Base-by-base conservation (phyloP, 2,113 vertebrate species). In the Myrmecophaga tridactyla region DNA sequence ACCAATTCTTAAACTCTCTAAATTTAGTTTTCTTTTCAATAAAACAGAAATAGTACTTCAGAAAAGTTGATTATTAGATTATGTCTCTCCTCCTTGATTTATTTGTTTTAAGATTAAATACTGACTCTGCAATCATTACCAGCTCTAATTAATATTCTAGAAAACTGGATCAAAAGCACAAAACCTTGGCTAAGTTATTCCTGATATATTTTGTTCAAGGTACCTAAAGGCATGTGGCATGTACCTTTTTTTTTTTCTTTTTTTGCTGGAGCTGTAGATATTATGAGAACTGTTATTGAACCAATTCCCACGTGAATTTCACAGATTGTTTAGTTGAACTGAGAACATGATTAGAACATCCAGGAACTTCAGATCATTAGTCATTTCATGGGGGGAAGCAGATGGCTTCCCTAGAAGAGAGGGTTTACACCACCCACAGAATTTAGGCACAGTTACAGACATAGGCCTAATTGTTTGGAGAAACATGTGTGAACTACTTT, bases 361-460 rank as follows among this genome's bases (percentile, higher is more conserved):
- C 65, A 86, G 92, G 92, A 80, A 86, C 87, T 58, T 97, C 88
- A 88, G 92, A 93, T 95, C 96, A 93, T 95, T 96, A 95, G 83
- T 96, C 69, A 97, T 73, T 92, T 96, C 84, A 96, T 87, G 92
- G 90, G 63, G 78, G 89, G 53, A 34, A 98, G 62, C 65, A 96
- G 67, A 91, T 72, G 95, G 63, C 93, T 87, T 95, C 92, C 80
- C 86, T 88, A 94, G 67, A 73, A 87, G 76, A 63, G 58, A 92
- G 86, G 73, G 4, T 81, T 96, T 94, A 76, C 60, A 91, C 51
- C 86, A 96, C 39, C 46, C 60, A 84, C 76, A 78, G 85, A 90
- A 92, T 76, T 4, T 97, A 92, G 85, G 90, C 56, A 39, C 29
- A 53, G 29, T 75, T 94, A 84, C 6, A 92, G 53, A 53, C 43